A percentile compares a stretch with the other conserved stretches of the same genome.
Conservation (phyloP, 2,888 invertebrate genomes). For the Brachyopa scutellaris region DNA sequence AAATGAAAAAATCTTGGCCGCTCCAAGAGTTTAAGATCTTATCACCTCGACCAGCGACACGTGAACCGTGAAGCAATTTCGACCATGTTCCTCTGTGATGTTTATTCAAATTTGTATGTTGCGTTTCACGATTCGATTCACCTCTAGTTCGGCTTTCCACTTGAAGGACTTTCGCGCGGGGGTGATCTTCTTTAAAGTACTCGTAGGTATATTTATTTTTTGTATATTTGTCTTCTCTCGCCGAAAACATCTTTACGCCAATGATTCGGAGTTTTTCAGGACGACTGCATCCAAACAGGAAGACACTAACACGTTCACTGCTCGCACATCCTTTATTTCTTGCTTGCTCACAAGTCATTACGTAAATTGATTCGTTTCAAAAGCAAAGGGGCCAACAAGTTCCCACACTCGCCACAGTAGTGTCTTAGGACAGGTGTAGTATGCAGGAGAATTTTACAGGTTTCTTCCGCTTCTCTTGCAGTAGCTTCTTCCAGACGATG, state of each 20-base stretch:
- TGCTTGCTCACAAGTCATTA: constrained; percentile 61
- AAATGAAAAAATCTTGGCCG: constrained; percentile 56
- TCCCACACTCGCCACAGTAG: constrained; percentile 57
- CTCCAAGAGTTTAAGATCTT: constrained; percentile 59
- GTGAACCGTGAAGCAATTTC: constrained; percentile 68
- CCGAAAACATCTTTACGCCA: constrained; percentile 67
- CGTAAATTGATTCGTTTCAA: constrained; percentile 68
- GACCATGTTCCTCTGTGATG: constrained; percentile 41
- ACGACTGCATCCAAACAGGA: constrained; percentile 64
- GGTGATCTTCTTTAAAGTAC: constrained; percentile 33
- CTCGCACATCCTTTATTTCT: constrained; percentile 65
- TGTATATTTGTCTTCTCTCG: neutral
- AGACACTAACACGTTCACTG: constrained; percentile 55
- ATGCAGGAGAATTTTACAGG: constrained; percentile 62
- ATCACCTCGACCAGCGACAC: constrained; percentile 49
- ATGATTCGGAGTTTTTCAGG: constrained; percentile 72
- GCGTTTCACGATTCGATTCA: constrained; percentile 57
- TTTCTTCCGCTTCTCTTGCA: constrained; percentile 56
- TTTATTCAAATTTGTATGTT: constrained; percentile 67
- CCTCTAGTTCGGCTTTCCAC: constrained; percentile 65
- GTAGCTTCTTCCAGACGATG: constrained; percentile 47
- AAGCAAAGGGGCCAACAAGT: constrained; percentile 59
- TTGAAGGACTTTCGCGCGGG: constrained; percentile 66
- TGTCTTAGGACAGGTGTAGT: constrained; percentile 55
- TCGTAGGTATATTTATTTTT: constrained; percentile 22